These are phyloP conservation scores for Patella ulyssiponensis DNA, from an alignment of 2,888 invertebrate genomes.

Conservation along the genomic window DNA sequence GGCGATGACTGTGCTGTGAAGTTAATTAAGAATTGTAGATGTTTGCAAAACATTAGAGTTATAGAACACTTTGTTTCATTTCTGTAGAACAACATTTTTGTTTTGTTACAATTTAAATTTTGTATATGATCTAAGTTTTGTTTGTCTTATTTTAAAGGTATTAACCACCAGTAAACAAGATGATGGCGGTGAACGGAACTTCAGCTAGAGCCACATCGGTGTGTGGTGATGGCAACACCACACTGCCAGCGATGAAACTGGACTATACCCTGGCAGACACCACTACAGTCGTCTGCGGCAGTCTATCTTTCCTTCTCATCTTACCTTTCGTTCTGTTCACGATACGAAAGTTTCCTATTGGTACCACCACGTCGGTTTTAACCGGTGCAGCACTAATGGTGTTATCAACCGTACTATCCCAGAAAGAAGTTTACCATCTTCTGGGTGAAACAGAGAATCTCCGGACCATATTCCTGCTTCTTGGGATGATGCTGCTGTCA, in stretches of 20 bases:
- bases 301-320: constrained; percentile 35
- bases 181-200: neutral
- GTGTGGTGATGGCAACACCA: neutral
- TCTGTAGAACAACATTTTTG: no score
- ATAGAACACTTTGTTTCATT: no score
- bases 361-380: constrained; percentile 37
- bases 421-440: constrained; percentile 38
- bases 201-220: neutral
- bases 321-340: constrained; percentile 45
- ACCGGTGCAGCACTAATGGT: constrained; percentile 47
- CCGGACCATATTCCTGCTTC: constrained; percentile 41
- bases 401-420: constrained; percentile 33
- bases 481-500: constrained; percentile 46
- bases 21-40: no score
- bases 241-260: neutral
- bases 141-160: no score
- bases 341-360: constrained; percentile 39
- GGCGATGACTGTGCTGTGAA: no score
- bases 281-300: constrained; percentile 34
- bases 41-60: no score
- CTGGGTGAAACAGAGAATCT: constrained; percentile 38
- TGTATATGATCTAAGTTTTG: no score
- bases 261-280: constrained; percentile 35
- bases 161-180: no score
- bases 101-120: no score